These are phyloP conservation scores for Acanthosepion lycidas DNA, from an alignment of 2,888 invertebrate genomes.

Conservation along the genomic window DNA sequence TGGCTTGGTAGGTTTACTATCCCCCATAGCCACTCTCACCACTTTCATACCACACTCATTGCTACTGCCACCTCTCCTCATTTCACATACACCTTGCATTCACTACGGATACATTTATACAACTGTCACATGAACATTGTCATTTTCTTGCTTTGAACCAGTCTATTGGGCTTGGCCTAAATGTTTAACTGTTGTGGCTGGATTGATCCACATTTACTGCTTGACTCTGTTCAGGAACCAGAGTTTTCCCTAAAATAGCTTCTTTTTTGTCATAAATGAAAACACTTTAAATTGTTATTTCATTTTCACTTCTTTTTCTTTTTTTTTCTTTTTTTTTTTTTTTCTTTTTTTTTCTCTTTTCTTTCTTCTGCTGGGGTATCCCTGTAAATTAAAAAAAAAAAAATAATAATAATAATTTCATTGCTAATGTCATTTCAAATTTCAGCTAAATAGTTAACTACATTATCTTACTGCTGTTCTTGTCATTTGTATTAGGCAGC, in stretches of 20 bases:
- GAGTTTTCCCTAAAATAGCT: background rate
- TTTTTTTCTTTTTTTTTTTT: background rate
- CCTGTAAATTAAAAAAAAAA: background rate
- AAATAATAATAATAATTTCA: no score
- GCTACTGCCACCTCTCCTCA: background rate
- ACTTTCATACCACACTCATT: background rate
- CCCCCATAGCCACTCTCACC: background rate
- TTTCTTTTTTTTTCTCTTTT: background rate
- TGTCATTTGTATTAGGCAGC: background rate
- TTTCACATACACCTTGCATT: conserved; percentile 39
- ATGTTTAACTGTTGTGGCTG: conserved; percentile 34
- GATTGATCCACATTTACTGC: conserved; percentile 36
- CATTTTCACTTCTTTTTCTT: background rate
- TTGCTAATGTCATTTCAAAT: background rate
- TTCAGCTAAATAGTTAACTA: background rate
- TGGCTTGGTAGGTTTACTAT: background rate
- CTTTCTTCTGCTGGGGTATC: background rate
- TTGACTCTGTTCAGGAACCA: conserved; percentile 33
- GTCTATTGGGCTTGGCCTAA: conserved; percentile 34
- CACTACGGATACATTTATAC: conserved; percentile 41
- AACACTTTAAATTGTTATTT: background rate
- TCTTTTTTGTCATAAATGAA: background rate
- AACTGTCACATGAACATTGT: conserved; percentile 45
- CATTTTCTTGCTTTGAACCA: conserved; percentile 40
- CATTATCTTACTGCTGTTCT: background rate